Percentiles rank a stretch among this genome's conserved stretches.
Evolutionary conservation across 2,113 vertebrate genomes (phyloP).

Genomic region (Stegastes partitus): DNA sequence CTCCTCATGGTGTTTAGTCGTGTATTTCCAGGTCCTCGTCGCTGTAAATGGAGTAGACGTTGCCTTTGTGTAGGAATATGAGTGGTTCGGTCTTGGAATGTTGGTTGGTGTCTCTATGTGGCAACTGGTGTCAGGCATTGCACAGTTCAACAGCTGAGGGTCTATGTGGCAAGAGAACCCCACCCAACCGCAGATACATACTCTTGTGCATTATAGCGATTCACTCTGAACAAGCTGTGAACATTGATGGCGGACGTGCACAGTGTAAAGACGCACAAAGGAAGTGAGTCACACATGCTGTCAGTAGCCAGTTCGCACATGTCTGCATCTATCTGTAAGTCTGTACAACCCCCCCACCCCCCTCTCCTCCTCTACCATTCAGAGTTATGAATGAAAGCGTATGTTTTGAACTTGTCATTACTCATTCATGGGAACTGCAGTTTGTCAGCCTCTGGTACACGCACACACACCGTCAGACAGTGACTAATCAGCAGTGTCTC

Average conservation of each 20-base stretch:
- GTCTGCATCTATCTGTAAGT: constrained; percentile 18
- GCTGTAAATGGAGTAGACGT: constrained; percentile 1
- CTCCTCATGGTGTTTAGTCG: not conserved
- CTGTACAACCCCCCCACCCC: not conserved
- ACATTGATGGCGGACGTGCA: constrained; percentile 13
- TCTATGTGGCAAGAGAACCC: constrained; percentile 52
- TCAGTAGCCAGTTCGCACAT: constrained; percentile 25
- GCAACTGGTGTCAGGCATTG: constrained; percentile 54
- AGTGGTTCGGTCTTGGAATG: constrained; percentile 33
- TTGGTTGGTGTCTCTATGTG: constrained; percentile 35
- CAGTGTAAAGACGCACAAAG: constrained; percentile 11
- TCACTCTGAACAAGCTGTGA: constrained; percentile 4
- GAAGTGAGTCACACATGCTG: constrained; percentile 62
- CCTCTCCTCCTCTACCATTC: not conserved
- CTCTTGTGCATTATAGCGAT: not conserved
- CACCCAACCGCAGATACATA: constrained; percentile 32
- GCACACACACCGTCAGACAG: constrained; percentile 36
- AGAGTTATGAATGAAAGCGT: constrained; percentile 35
- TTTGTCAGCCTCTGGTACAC: constrained; percentile 13
- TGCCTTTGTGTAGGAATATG: constrained; percentile 7
- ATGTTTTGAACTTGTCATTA: constrained; percentile 41
- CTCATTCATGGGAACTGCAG: constrained; percentile 40
- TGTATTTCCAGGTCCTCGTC: not conserved
- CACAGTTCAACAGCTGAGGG: constrained; percentile 62
- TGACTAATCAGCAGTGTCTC: constrained; percentile 70